A percentile compares a stretch with the other conserved stretches of the same genome.
phyloP scores from a whole-genome alignment of 2,888 invertebrate species.

The Netelia inedita region DNA sequence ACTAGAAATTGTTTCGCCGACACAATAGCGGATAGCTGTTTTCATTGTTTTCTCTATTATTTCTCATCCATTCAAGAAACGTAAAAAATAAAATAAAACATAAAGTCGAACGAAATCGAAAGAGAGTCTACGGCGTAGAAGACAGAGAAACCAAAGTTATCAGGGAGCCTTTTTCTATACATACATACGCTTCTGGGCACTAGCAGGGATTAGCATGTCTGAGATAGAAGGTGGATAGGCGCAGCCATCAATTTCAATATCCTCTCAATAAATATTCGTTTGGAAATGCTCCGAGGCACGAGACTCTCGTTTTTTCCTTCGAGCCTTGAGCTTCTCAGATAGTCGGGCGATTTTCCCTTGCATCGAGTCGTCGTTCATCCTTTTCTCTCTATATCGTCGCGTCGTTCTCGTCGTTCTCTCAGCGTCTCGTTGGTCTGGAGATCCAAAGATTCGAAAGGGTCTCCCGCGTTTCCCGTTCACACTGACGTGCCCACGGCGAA shows the following conservation, averaged over 20 bases:
- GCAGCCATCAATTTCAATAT: conserved; percentile 81
- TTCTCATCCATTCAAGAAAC: background rate
- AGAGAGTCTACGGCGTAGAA: conserved; percentile 1
- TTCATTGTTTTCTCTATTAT: background rate
- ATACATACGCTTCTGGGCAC: conserved; percentile 59
- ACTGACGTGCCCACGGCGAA: conserved; percentile 37
- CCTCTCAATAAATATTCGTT: conserved; percentile 81
- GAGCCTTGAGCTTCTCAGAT: conserved; percentile 31
- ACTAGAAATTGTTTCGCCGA: too few relatives aligned
- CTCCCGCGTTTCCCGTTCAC: conserved; percentile 19
- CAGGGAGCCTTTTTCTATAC: conserved; percentile 72
- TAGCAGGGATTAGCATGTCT: conserved; percentile 80
- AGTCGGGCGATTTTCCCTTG: conserved; percentile 66
- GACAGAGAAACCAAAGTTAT: conserved; percentile 73
- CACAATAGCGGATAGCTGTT: background rate
- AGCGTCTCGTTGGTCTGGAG: conserved; percentile 30
- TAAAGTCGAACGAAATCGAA: background rate
- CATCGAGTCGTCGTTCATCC: conserved; percentile 56
- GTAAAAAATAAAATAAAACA: background rate
- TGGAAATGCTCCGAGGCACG: conserved; percentile 70
- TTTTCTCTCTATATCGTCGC: conserved; percentile 58
- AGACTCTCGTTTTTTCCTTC: conserved; percentile 55
- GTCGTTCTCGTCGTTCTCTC: conserved; percentile 11
- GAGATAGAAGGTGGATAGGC: conserved; percentile 72
- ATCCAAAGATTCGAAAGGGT: conserved; percentile 54